phyloP scores from a whole-genome alignment of 2,797 vertebrate genomes.

The Urocyon cinereoargenteus region DNA sequence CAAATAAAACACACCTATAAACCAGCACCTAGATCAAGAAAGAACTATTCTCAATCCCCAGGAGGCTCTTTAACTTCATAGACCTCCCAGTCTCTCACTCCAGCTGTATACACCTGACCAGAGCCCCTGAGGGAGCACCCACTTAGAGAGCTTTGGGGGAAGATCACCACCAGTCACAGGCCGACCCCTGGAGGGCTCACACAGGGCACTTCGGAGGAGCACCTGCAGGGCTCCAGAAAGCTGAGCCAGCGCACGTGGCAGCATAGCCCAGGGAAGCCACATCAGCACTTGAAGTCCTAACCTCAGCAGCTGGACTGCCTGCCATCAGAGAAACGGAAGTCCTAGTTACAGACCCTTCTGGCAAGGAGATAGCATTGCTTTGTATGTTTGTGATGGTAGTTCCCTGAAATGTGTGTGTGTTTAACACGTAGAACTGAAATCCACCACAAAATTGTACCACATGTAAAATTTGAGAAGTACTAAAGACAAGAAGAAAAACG shows the following conservation, averaged over 20 bases:
- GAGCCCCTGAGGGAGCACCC: not conserved
- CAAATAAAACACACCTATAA: too few species aligned
- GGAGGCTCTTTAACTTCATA: too few species aligned
- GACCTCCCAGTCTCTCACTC: not conserved
- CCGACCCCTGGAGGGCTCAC: not conserved
- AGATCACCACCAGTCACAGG: not conserved
- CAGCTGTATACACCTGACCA: rapidly evolving
- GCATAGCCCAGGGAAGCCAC: too few species aligned
- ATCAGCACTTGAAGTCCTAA: not conserved
- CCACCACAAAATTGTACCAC: not conserved
- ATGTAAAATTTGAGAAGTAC: not conserved
- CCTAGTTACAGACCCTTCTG: too few species aligned
- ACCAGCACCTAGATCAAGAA: not conserved
- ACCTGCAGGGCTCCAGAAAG: not conserved
- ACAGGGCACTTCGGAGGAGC: rapidly evolving
- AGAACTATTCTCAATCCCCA: too few species aligned
- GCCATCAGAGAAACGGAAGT: not conserved
- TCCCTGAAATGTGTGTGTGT: not conserved
- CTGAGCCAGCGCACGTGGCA: rapidly evolving
- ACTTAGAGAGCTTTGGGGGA: not conserved
- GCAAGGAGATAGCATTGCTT: not conserved
- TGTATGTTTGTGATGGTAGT: too few species aligned
- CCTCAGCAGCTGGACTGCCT: not conserved
- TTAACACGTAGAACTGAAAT: too few species aligned
- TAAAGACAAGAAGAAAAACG: not conserved